phyloP scores from a whole-genome alignment of 2,797 vertebrate species.

The Pagetopsis macropterus region DNA sequence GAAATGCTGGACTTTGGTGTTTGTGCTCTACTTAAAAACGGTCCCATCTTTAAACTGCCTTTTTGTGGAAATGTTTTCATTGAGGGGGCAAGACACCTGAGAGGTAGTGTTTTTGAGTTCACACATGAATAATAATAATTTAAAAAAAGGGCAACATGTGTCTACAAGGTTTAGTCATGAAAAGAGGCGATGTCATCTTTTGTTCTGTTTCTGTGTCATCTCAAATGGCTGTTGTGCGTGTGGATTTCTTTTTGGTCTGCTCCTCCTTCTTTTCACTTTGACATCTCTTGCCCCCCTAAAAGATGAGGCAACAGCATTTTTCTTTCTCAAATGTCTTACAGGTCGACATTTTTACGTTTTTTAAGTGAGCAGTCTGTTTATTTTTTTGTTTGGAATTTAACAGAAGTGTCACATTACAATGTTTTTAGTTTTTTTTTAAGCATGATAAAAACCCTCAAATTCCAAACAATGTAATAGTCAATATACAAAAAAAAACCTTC shows the following conservation, averaged over 20 bases:
- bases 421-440: slow-evolving; percentile 67
- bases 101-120: slow-evolving; percentile 46
- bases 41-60: slow-evolving; percentile 56
- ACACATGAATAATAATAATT: slow-evolving; percentile 16
- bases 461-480: slow-evolving; percentile 80
- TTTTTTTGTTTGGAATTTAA: slow-evolving; percentile 72
- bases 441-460: slow-evolving; percentile 81
- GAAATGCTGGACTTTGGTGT: slow-evolving; percentile 75
- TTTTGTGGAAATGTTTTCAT: slow-evolving; percentile 52
- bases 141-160: slow-evolving; percentile 23
- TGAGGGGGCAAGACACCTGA: slow-evolving; percentile 38
- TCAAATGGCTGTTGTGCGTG: slow-evolving; percentile 61
- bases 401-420: slow-evolving; percentile 72
- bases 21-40: slow-evolving; percentile 63
- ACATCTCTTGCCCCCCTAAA: slow-evolving; percentile 47
- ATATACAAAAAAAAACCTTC: slow-evolving; percentile 60
- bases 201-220: slow-evolving; percentile 47
- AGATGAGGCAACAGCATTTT: slow-evolving; percentile 63
- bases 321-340: slow-evolving; percentile 73
- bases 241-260: slow-evolving; percentile 46
- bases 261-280: slow-evolving; percentile 38
- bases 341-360: slow-evolving; percentile 69
- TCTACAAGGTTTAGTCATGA: slow-evolving; percentile 38
- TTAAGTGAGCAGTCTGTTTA: slow-evolving; percentile 69
- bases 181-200: slow-evolving; percentile 48